These are phyloP conservation scores for Myrmecobius fasciatus DNA, from an alignment of 2,113 vertebrate species.

Conservation along the genomic window DNA sequence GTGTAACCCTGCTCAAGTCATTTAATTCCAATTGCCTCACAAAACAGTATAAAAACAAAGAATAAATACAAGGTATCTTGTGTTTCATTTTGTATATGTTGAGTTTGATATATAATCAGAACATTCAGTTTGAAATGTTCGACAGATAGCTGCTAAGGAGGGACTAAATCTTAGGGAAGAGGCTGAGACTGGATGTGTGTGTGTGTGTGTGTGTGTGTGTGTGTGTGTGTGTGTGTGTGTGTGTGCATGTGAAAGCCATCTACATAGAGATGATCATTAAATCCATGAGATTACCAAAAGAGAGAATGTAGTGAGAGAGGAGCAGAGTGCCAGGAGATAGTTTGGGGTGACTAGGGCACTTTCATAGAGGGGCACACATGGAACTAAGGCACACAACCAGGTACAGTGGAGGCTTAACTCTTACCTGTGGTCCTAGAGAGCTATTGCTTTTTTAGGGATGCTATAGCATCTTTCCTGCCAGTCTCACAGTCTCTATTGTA, in stretches of 20 bases:
- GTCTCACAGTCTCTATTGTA: neutral
- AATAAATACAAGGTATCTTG: neutral
- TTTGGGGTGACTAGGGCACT: neutral
- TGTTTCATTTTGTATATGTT: neutral
- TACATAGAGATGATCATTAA: neutral
- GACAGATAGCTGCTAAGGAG: neutral
- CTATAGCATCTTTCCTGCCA: neutral
- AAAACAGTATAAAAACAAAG: neutral
- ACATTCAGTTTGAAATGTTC: neutral
- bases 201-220: neutral
- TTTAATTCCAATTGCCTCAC: too few relatives aligned
- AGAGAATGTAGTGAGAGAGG: neutral
- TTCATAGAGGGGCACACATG: neutral
- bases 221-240: too few relatives aligned
- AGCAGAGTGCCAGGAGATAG: neutral
- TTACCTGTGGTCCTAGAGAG: neutral
- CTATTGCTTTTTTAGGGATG: neutral
- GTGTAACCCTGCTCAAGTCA: too few relatives aligned
- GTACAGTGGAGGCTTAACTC: neutral
- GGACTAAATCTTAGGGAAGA: neutral
- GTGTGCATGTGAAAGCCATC: neutral
- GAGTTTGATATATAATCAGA: neutral
- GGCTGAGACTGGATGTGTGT: neutral
- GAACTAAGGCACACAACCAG: neutral
- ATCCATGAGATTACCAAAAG: neutral